phyloP scores from a whole-genome alignment of 2,797 vertebrate genomes.

The Neostethus bicornis region DNA sequence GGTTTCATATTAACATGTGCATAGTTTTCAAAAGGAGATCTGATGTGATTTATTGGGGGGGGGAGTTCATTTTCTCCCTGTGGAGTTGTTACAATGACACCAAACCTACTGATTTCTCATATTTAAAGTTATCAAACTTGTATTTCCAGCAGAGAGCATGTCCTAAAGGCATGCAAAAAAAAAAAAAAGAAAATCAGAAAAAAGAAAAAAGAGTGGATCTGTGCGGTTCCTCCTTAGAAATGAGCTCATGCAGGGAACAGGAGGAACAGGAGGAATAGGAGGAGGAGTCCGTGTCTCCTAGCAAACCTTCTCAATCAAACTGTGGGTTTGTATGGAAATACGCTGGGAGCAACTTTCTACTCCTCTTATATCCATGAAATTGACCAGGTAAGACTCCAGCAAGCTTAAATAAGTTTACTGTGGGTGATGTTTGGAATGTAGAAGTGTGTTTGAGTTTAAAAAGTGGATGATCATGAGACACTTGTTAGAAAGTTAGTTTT shows the following conservation, averaged over 20 bases:
- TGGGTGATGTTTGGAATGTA: neutral
- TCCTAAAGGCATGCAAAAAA: constrained; percentile 48
- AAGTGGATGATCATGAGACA: constrained; percentile 19
- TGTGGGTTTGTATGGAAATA: constrained; percentile 68
- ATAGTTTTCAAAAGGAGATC: neutral
- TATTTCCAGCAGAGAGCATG: constrained; percentile 33
- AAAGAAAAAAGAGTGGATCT: constrained; percentile 8
- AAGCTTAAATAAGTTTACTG: neutral
- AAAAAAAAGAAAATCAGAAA: constrained; percentile 8
- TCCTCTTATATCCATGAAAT: constrained; percentile 70
- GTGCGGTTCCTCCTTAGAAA: constrained; percentile 41
- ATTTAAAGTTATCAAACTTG: neutral
- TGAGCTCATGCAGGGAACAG: constrained; percentile 72
- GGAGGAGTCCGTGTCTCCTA: constrained; percentile 60
- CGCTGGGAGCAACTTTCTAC: constrained; percentile 62
- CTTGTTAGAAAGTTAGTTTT: constrained; percentile 26
- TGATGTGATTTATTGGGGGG: neutral
- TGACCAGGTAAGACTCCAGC: constrained; percentile 69
- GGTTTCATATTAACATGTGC: no score
- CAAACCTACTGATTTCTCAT: no score
- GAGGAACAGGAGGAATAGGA: constrained; percentile 12
- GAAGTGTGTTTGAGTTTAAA: neutral
- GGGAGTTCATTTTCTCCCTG: neutral
- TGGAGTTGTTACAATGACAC: neutral
- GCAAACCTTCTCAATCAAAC: constrained; percentile 59